Percentiles rank a stretch among this genome's conserved stretches.
Conservation (phyloP, 2,888 invertebrate species). For the Epicampocera succincta region DNA sequence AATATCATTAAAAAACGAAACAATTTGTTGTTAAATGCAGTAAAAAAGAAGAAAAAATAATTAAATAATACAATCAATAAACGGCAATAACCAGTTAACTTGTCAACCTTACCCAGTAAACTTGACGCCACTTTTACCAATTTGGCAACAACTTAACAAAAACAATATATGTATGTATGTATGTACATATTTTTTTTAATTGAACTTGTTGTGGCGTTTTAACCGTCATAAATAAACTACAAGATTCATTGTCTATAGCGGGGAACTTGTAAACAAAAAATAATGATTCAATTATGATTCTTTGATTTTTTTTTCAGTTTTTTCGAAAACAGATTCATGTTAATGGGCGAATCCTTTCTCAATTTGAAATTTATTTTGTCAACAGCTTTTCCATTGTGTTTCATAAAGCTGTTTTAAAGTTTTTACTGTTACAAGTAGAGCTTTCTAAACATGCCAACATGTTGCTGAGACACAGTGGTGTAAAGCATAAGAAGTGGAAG, state of each 20-base stretch:
- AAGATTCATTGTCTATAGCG: slow-evolving; percentile 40
- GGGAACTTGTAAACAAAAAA: slow-evolving; percentile 24
- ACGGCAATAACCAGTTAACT: slow-evolving; percentile 66
- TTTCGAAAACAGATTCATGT: not conserved
- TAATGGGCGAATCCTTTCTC: slow-evolving; percentile 35
- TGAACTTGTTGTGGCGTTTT: slow-evolving; percentile 30
- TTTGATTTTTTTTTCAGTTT: not conserved
- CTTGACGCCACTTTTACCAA: slow-evolving; percentile 74
- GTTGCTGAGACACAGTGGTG: too few relatives aligned
- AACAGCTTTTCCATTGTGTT: slow-evolving; percentile 14
- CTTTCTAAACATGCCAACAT: too few relatives aligned
- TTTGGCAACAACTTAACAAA: slow-evolving; percentile 66
- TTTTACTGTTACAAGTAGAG: too few relatives aligned
- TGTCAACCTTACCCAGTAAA: slow-evolving; percentile 73
- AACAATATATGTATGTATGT: slow-evolving; percentile 18
- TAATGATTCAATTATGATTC: slow-evolving; percentile 56
- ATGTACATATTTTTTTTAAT: slow-evolving; percentile 1
- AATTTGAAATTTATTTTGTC: slow-evolving; percentile 9
- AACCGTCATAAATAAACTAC: slow-evolving; percentile 14
- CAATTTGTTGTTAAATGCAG: slow-evolving; percentile 8
- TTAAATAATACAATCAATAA: slow-evolving; percentile 47
- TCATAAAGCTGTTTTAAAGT: not conserved
- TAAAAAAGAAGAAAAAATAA: slow-evolving; percentile 44
- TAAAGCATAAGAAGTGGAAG: too few relatives aligned
- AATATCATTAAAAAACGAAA: slow-evolving; percentile 63